Evolutionary conservation across 2,113 vertebrate species (phyloP), one percentile per base, ranked within the genome.

Genomic region (Taurulus bubalis): DNA sequence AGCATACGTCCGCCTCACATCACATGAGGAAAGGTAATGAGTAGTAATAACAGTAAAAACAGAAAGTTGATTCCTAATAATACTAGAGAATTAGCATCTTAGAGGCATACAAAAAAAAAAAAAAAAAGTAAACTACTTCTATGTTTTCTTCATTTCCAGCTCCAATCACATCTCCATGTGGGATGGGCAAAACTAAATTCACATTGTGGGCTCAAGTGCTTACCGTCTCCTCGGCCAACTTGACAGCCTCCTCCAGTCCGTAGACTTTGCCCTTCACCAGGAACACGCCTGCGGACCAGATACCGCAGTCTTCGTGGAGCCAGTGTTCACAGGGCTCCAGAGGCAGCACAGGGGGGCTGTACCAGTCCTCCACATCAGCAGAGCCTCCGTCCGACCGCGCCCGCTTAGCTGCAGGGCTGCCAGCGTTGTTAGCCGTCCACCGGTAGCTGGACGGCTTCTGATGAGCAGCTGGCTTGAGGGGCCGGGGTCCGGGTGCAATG

Each of bases 291-390:
- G 95, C 84, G 0, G 94, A 92, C 95, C 95, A 96, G 82, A 95
- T 83, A 51, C 88, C 87, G n/a, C 95, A 96, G 91, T 96, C 95
- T 79, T 95, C 95, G 24, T 96, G 95, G 22, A 96, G 89, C 95
- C 95, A 96, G 84, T 93, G 93, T 79, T 96, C 95, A 14, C 91
- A 92, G 70, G 86, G 87, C 56, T 95, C 92, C 53, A 93, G 76
- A 3, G 94, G 92, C 82, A 96, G 83, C 76, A 95, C 72, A 0
- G 95, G 95, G 1, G 95, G 89, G 74, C 91, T 93, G 89, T 91
- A 95, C 95, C 95, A 96, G 90, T 95, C 93, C 51, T 92, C 90
- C 8, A 59, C 69, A 3, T 69, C 53, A 0, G 42, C 59, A 5
- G 71, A 45, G 6, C 59, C 63, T 1, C 51, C 11, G 1, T 93